A percentile compares a stretch with the other conserved stretches of the same genome.
phyloP scores from a whole-genome alignment of 2,113 vertebrate species.

The Trogon melanurus region DNA sequence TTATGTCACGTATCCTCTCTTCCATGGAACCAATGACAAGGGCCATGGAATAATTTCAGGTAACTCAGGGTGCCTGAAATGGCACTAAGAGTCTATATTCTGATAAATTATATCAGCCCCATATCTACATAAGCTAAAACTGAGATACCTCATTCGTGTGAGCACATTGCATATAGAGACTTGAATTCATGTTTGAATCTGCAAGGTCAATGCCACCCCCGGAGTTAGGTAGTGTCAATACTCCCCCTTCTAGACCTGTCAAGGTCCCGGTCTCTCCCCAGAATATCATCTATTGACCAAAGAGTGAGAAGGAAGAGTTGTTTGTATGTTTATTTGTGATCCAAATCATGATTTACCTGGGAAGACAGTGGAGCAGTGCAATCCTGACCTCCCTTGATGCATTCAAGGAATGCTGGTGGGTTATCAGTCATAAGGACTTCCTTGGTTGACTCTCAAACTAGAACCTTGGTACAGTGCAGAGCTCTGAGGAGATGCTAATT shows the following conservation, averaged over 20 bases:
- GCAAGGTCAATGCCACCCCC: background rate
- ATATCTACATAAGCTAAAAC: background rate
- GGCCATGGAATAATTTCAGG: background rate
- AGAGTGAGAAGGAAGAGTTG: background rate
- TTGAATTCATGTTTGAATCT: background rate
- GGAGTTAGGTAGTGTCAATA: background rate
- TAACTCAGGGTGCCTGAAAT: background rate
- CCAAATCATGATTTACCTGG: background rate
- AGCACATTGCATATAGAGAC: background rate
- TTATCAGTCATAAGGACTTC: background rate
- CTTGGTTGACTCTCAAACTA: background rate
- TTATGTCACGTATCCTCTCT: background rate
- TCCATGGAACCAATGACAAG: background rate
- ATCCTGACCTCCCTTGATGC: background rate
- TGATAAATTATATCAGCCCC: background rate
- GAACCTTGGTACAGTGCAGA: background rate
- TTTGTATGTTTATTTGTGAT: background rate
- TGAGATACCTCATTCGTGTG: background rate
- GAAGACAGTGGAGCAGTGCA: background rate
- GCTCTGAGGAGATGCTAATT: background rate
- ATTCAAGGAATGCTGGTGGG: background rate
- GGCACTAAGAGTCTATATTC: background rate
- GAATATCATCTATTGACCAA: background rate
- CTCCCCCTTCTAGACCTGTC: accelerated
- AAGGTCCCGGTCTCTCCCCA: background rate